Evolutionary conservation across 2,888 invertebrate species (phyloP).

Genomic region (Arctia plantaginis): DNA sequence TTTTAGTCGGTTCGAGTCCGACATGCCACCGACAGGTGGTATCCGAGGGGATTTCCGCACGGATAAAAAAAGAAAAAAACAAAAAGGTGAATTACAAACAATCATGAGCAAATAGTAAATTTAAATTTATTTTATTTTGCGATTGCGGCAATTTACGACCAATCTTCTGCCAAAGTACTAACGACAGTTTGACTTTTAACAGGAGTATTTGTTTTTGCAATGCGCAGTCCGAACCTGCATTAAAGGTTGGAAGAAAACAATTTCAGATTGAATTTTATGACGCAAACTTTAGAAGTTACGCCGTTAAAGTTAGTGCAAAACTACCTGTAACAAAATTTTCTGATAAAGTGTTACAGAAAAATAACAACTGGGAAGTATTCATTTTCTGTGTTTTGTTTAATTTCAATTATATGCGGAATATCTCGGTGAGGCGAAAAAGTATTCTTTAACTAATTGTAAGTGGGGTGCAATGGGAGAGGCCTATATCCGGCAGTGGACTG

Average conservation of each 20-base stretch:
- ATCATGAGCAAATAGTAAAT: not conserved
- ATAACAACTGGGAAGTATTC: not conserved
- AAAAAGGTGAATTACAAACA: too few species aligned
- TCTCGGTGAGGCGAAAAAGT: not conserved
- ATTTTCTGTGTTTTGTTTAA: not conserved
- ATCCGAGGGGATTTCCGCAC: too few species aligned
- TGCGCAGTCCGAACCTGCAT: not conserved
- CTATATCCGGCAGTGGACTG: too few species aligned
- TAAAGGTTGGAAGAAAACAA: conserved; percentile 1
- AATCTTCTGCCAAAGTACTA: not conserved
- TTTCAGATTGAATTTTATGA: not conserved
- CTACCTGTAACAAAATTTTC: not conserved
- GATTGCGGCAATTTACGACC: not conserved
- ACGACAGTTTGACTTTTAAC: not conserved
- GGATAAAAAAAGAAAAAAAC: too few species aligned
- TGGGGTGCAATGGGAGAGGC: too few species aligned
- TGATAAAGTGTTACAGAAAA: not conserved
- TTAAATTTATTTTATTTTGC: not conserved
- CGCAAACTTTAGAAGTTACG: not conserved
- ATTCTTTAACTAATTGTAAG: too few species aligned
- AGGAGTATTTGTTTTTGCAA: not conserved
- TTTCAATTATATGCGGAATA: not conserved
- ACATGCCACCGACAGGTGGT: too few species aligned
- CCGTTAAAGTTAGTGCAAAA: not conserved
- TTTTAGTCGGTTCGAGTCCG: too few species aligned